Percentiles rank a stretch among this genome's conserved stretches.
phyloP scores from a whole-genome alignment of 2,888 invertebrate species.

The Callosobruchus maculatus region DNA sequence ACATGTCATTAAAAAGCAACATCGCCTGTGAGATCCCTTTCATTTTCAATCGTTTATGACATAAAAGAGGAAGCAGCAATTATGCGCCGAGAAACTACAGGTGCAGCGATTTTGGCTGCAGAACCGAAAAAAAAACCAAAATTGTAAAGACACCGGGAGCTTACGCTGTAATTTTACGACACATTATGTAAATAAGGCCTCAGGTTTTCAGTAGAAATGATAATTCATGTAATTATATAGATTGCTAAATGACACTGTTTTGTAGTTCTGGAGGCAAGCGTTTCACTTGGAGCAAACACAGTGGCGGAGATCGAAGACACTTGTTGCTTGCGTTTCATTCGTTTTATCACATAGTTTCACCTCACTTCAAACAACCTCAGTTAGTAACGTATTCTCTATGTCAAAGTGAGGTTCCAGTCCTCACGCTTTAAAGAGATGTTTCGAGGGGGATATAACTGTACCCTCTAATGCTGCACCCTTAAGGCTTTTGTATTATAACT shows the following conservation, averaged over 20 bases:
- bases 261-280: neutral
- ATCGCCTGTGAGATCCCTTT: neutral
- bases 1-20: neutral
- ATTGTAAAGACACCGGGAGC: conserved; percentile 2
- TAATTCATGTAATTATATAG: conserved; percentile 23
- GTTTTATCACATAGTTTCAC: too few species aligned
- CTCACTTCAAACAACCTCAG: too few species aligned
- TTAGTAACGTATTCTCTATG: too few species aligned
- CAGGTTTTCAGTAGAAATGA: conserved; percentile 17
- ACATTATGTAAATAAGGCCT: conserved; percentile 26
- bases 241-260: conserved; percentile 22
- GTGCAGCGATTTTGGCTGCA: conserved; percentile 7
- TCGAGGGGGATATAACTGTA: too few species aligned
- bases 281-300: neutral
- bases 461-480: too few species aligned
- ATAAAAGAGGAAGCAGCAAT: conserved; percentile 11
- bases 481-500: too few species aligned
- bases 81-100: conserved; percentile 8
- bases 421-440: too few species aligned
- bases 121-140: conserved; percentile 4
- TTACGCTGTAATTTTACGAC: conserved; percentile 18
- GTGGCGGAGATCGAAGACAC: neutral
- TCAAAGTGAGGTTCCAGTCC: too few species aligned
- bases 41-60: neutral
- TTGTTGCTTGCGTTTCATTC: neutral